phyloP scores from a whole-genome alignment of 1,140 invertebrate genomes.

The Conopomorpha cramerella region DNA sequence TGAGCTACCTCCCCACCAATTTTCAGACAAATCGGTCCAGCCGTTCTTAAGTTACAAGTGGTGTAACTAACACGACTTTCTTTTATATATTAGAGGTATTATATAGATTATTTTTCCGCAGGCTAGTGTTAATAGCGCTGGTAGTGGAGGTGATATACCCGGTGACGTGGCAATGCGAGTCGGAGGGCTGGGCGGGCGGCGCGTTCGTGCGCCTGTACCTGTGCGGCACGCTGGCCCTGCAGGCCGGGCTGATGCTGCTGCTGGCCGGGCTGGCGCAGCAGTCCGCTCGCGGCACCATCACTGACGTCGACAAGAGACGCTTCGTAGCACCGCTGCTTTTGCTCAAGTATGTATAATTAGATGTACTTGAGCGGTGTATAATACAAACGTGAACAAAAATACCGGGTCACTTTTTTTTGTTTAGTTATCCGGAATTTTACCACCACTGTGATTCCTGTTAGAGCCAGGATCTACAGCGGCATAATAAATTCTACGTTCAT shows the following conservation, averaged over 20 bases:
- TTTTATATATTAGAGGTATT: too few relatives aligned
- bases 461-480: too few relatives aligned
- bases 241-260: slow-evolving; percentile 64
- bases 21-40: too few relatives aligned
- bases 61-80: too few relatives aligned
- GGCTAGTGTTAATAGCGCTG: slow-evolving; percentile 69
- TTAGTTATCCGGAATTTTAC: too few relatives aligned
- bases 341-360: slow-evolving; percentile 65
- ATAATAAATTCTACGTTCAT: too few relatives aligned
- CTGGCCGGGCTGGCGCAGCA: slow-evolving; percentile 69
- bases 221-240: slow-evolving; percentile 66
- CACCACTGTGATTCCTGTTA: too few relatives aligned
- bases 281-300: slow-evolving; percentile 72
- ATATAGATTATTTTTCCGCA: slow-evolving; percentile 37
- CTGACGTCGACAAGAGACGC: slow-evolving; percentile 68
- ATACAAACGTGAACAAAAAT: not conserved
- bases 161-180: slow-evolving; percentile 65
- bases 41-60: too few relatives aligned
- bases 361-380: not conserved
- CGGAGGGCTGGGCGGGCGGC: slow-evolving; percentile 69
- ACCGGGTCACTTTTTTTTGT: too few relatives aligned
- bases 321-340: slow-evolving; percentile 69
- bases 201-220: slow-evolving; percentile 71
- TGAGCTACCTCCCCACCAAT: too few relatives aligned
- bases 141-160: slow-evolving; percentile 61